Evolutionary conservation across 92 coral and sea anemone species (phyloP).

Genomic region (Palythoa heliodiscus): DNA sequence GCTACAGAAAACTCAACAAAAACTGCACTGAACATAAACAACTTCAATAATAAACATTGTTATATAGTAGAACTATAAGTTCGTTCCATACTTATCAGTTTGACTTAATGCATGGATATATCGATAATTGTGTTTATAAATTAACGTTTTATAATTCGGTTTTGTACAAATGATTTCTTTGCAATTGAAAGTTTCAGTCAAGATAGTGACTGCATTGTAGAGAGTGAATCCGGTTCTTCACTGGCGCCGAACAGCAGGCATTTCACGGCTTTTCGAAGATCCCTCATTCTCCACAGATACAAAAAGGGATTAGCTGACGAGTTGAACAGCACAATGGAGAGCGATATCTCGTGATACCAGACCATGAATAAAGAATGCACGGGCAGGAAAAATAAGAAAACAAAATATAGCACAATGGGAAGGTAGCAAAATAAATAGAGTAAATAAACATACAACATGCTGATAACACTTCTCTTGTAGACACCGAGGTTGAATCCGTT

Average conservation of each 20-base stretch:
- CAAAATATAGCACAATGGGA: constrained; percentile 8
- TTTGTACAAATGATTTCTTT: no score
- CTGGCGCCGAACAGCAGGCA: background rate
- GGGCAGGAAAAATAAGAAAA: background rate
- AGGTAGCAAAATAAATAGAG: constrained; percentile 7
- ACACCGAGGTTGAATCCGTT: constrained; percentile 6
- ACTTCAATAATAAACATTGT: no score
- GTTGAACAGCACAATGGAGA: constrained; percentile 5
- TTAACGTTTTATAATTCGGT: no score
- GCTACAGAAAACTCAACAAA: no score
- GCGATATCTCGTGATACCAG: background rate
- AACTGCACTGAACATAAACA: no score
- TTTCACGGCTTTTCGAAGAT: constrained; percentile 28
- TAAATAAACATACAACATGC: constrained; percentile 15
- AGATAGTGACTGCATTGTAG: background rate
- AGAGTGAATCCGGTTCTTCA: background rate
- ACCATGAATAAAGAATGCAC: background rate
- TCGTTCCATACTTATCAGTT: no score
- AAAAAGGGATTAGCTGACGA: constrained; percentile 18
- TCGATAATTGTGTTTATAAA: no score
- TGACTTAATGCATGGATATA: no score
- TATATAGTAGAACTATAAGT: no score
- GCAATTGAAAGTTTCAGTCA: background rate
- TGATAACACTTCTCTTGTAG: constrained; percentile 17
- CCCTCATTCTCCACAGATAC: constrained; percentile 29